Percentiles rank a stretch among this genome's conserved stretches.
phyloP scores from a whole-genome alignment of 2,888 invertebrate species.

The Xestia rhomboidea region DNA sequence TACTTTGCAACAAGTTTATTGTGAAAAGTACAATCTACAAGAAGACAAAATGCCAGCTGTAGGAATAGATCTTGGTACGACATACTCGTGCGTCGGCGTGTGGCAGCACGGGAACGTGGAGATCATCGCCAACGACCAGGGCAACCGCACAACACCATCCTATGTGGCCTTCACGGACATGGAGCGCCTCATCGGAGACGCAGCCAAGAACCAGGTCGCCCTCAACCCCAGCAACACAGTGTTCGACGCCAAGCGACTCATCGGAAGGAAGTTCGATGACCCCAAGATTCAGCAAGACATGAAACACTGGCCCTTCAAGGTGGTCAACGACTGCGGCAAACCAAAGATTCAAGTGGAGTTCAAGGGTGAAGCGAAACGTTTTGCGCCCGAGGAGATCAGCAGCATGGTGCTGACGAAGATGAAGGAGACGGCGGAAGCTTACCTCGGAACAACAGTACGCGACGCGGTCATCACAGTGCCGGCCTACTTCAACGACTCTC shows the following conservation, averaged over 20 bases:
- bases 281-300: slow-evolving; percentile 94
- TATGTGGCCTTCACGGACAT: slow-evolving; percentile 94
- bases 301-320: slow-evolving; percentile 96
- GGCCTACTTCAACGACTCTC: slow-evolving; percentile 94
- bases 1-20: slow-evolving; percentile 20
- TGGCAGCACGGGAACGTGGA: slow-evolving; percentile 93
- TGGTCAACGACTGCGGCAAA: slow-evolving; percentile 92
- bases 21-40: slow-evolving; percentile 52
- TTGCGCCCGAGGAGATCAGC: slow-evolving; percentile 93
- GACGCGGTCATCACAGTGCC: slow-evolving; percentile 95
- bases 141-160: slow-evolving; percentile 93
- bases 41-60: slow-evolving; percentile 87
- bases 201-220: slow-evolving; percentile 93
- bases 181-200: slow-evolving; percentile 93
- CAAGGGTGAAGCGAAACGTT: slow-evolving; percentile 92
- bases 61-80: slow-evolving; percentile 90
- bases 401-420: slow-evolving; percentile 96
- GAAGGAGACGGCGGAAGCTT: slow-evolving; percentile 94
- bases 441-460: slow-evolving; percentile 91
- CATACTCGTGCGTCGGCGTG: slow-evolving; percentile 90
- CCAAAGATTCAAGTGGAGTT: slow-evolving; percentile 93
- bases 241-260: slow-evolving; percentile 94
- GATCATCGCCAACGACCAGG: slow-evolving; percentile 93
- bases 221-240: slow-evolving; percentile 94
- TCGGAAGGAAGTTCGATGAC: slow-evolving; percentile 94